Evolutionary conservation across 1,140 invertebrate genomes (phyloP).

Genomic region (Semibalanus balanoides): DNA sequence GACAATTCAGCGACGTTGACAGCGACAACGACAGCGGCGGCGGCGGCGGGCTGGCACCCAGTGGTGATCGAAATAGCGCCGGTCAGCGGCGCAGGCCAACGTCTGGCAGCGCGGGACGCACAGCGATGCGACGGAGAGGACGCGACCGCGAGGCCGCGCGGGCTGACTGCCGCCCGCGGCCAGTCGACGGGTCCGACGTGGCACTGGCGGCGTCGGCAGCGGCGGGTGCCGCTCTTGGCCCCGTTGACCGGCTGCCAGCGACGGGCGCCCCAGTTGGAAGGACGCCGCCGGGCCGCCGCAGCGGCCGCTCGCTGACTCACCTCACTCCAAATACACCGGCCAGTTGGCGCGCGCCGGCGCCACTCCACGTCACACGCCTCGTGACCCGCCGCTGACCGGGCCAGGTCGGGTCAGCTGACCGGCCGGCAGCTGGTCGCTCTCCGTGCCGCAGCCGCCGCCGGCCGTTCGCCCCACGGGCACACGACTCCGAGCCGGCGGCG

Average conservation of each 20-base stretch:
- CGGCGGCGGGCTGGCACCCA: background rate
- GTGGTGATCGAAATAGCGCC: background rate
- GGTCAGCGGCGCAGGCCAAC: background rate
- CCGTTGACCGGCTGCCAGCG: background rate
- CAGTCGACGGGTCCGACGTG: background rate
- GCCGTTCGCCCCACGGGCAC: background rate
- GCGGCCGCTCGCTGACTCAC: background rate
- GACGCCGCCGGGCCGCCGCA: too few species aligned
- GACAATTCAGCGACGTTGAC: too few species aligned
- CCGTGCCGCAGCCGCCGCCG: too few species aligned
- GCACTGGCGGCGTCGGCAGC: background rate
- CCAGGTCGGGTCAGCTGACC: background rate
- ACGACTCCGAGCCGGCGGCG: background rate
- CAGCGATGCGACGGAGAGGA: background rate
- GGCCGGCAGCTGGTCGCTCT: too few species aligned
- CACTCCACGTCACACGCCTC: background rate
- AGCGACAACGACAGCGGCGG: background rate
- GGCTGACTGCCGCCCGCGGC: too few species aligned
- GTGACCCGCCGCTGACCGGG: too few species aligned
- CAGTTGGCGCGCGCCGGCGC: background rate
- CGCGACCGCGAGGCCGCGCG: too few species aligned
- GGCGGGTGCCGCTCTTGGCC: background rate
- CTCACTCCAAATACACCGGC: background rate
- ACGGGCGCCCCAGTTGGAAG: background rate
- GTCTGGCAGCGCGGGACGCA: too few species aligned